Conservation (phyloP, 2,888 invertebrate species). For the Heliconius cydno region DNA sequence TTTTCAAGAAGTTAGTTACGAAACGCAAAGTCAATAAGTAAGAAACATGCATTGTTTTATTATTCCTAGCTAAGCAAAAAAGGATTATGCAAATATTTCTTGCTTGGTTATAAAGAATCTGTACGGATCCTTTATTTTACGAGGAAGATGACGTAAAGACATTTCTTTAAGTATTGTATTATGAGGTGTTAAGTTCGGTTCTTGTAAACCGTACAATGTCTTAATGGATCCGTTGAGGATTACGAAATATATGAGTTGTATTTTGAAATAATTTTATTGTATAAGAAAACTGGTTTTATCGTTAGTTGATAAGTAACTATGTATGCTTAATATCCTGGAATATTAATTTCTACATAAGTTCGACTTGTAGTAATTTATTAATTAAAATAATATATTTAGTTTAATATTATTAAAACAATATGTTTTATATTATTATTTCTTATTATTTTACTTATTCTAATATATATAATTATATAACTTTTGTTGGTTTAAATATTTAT, state of each 20-base stretch:
- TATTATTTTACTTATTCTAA: too few species aligned
- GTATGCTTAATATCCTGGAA: not conserved
- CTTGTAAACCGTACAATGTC: not conserved
- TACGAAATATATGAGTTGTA: not conserved
- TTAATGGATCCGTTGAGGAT: not conserved
- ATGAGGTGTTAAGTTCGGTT: not conserved
- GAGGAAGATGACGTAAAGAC: not conserved
- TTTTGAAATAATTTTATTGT: not conserved
- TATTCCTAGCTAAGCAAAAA: not conserved
- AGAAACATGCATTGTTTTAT: slow-evolving; percentile 2
- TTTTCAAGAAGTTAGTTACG: not conserved
- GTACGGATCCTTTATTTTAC: not conserved
- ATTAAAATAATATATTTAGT: too few species aligned
- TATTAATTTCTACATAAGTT: too few species aligned
- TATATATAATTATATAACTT: too few species aligned
- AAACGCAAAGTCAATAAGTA: not conserved
- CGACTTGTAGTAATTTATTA: too few species aligned
- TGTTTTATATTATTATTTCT: too few species aligned
- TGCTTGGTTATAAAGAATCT: not conserved
- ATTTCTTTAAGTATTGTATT: not conserved
- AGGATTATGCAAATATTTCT: not conserved
- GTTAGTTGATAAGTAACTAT: too few species aligned
- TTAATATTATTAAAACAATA: too few species aligned
- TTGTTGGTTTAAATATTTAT: too few species aligned
- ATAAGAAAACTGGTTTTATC: not conserved